Base-by-base conservation (phyloP, 2,797 vertebrate species). In the Pipistrellus nathusii region DNA sequence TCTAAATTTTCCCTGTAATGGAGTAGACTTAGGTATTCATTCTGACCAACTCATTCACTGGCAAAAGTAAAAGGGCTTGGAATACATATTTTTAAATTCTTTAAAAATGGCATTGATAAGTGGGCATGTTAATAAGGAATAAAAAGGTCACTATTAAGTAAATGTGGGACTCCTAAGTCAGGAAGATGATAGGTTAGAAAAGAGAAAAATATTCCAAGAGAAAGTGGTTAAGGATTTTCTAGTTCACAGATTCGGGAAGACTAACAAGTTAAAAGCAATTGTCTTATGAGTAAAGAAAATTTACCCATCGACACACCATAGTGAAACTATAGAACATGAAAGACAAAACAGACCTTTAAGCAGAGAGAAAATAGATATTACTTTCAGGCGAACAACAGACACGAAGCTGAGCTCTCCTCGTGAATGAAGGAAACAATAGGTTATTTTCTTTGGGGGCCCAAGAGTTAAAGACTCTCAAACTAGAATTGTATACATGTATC, bases 211-310 rank as follows among this genome's bases (percentile, higher is more conserved):
- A 72, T 8, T 91, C 38, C 81, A 93, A 87, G 30, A 83, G 66
- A 93, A 90, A 90, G 8, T 90, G 18, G 23, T 30, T 84, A 71
- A 62, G 32, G 59, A 75, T 93, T 88, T 92, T 93, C 23, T 91
- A 21, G 69, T 41, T 81, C 64, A 77, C 15, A 81, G 51, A 76
- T 73, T 71, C 5, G 57, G 25, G 85, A 76, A 85, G 27, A 55
- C 46, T 66, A 88, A 76, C 20, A 68, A 89, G 53, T 76, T 75
- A 73, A 73, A 81, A 71, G 32, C 35, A 77, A 0, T 80, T 90
- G 62, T 80, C 46, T 30, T 72, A 25, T 5, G 18, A 53, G 18
- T n/a, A 10, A 85, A 38, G 77, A 71, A 78, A 80, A 78, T 83
- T 77, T 18, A 87, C 17, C 27, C 35, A 69, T 44, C 82, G 55